phyloP scores from a whole-genome alignment of 2,113 vertebrate species.

The Chlamydotis undulata region DNA sequence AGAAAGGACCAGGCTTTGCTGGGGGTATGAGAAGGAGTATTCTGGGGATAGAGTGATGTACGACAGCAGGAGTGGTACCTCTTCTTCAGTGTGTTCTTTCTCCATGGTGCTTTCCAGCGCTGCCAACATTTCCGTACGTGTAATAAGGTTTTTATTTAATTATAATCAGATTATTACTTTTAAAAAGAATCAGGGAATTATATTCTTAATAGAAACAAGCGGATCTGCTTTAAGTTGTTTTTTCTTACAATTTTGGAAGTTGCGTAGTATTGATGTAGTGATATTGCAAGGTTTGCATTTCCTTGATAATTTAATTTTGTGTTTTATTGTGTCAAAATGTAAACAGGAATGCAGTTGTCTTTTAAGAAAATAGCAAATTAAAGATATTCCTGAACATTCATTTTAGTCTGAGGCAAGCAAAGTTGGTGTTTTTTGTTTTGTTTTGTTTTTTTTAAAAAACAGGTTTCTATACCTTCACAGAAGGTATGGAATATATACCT shows the following conservation, averaged over 20 bases:
- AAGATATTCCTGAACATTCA: not conserved
- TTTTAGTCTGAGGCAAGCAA: not conserved
- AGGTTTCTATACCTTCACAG: too few relatives aligned
- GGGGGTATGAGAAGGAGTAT: not conserved
- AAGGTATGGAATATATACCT: too few relatives aligned
- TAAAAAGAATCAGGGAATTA: not conserved
- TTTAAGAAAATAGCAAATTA: not conserved
- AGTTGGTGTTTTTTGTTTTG: too few relatives aligned
- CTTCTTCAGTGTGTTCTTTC: not conserved
- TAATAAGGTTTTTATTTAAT: not conserved
- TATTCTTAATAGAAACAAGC: not conserved
- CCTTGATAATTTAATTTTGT: not conserved
- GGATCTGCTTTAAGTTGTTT: not conserved
- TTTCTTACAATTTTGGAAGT: not conserved
- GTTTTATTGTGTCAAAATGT: not conserved
- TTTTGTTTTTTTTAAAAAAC: too few relatives aligned
- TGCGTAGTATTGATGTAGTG: not conserved
- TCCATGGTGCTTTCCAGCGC: not conserved
- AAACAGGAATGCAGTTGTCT: not conserved
- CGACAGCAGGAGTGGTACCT: accelerated
- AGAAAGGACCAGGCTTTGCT: not conserved
- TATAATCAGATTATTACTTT: not conserved
- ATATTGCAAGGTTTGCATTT: not conserved
- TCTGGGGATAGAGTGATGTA: not conserved
- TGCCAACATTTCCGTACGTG: not conserved